Percentiles rank a stretch among this genome's conserved stretches.
Conservation (phyloP, 1,140 invertebrate species). For the Amphibalanus amphitrite region DNA sequence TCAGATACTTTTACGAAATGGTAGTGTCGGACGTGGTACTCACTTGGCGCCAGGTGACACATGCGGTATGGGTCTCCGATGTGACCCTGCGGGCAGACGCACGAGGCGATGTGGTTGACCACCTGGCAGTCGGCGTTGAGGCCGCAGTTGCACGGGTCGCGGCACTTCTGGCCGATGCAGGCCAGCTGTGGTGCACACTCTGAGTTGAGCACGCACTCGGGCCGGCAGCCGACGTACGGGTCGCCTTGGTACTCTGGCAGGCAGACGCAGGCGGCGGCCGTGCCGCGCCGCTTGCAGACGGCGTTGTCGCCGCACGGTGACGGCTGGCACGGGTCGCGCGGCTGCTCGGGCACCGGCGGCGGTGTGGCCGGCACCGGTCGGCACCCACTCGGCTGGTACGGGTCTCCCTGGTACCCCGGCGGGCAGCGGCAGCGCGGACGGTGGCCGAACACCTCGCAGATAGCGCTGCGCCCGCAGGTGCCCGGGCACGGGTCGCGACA, state of each 20-base stretch:
- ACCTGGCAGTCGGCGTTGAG: no score
- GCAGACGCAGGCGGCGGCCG: no score
- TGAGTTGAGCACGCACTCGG: slow-evolving; percentile 46
- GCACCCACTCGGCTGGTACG: slow-evolving; percentile 35
- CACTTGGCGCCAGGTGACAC: not conserved
- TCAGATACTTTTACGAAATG: no score
- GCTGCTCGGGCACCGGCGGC: slow-evolving; percentile 46
- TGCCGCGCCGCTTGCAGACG: no score
- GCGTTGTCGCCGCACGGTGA: no score
- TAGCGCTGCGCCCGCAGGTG: slow-evolving; percentile 67
- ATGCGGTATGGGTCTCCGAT: slow-evolving; percentile 15
- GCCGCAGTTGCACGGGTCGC: no score
- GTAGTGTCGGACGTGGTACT: not conserved
- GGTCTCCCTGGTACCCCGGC: slow-evolving; percentile 58
- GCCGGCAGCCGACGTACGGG: slow-evolving; percentile 11
- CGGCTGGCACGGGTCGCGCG: slow-evolving; percentile 46
- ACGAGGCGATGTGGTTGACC: slow-evolving; percentile 55
- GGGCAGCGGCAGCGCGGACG: slow-evolving; percentile 58
- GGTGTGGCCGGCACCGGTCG: slow-evolving; percentile 22
- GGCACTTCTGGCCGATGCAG: no score
- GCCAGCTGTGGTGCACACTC: slow-evolving; percentile 72
- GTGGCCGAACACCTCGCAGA: slow-evolving; percentile 56
- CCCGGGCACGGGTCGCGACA: no score
- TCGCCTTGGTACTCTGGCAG: no score
- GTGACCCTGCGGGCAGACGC: slow-evolving; percentile 23